These are phyloP conservation scores for Argyresthia albistria DNA, from an alignment of 2,888 invertebrate genomes.

Conservation along the genomic window DNA sequence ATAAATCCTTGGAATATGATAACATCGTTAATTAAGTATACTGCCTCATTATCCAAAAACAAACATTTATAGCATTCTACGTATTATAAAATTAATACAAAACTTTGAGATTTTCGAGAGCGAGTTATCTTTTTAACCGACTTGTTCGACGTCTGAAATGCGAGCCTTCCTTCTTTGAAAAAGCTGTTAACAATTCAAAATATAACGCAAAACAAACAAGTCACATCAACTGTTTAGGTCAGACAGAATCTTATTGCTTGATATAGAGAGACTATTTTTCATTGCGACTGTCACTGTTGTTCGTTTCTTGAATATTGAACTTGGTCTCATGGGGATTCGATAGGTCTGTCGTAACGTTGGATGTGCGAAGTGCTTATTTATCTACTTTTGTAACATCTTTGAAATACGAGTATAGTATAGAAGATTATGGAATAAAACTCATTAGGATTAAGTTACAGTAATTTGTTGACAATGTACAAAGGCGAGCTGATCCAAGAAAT, in stretches of 20 bases:
- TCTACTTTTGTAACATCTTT: not conserved
- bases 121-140: too few species aligned
- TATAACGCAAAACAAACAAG: not conserved
- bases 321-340: slow-evolving; percentile 29
- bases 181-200: slow-evolving; percentile 9
- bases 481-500: too few species aligned
- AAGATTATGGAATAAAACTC: too few species aligned
- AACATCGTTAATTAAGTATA: too few species aligned
- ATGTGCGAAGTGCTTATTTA: slow-evolving; percentile 16
- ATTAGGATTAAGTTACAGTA: too few species aligned
- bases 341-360: slow-evolving; percentile 10
- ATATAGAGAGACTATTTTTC: slow-evolving; percentile 9
- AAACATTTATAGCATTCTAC: too few species aligned
- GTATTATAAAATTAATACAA: too few species aligned
- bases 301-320: slow-evolving; percentile 42
- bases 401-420: too few species aligned
- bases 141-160: not conserved
- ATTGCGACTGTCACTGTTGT: slow-evolving; percentile 7
- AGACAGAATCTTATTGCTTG: not conserved
- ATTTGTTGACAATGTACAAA: too few species aligned
- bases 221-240: slow-evolving; percentile 5
- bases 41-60: too few species aligned
- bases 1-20: too few species aligned
- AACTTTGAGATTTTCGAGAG: too few species aligned
- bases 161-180: not conserved